phyloP scores from a whole-genome alignment of 2,797 vertebrate species.

The Esox lucius region DNA sequence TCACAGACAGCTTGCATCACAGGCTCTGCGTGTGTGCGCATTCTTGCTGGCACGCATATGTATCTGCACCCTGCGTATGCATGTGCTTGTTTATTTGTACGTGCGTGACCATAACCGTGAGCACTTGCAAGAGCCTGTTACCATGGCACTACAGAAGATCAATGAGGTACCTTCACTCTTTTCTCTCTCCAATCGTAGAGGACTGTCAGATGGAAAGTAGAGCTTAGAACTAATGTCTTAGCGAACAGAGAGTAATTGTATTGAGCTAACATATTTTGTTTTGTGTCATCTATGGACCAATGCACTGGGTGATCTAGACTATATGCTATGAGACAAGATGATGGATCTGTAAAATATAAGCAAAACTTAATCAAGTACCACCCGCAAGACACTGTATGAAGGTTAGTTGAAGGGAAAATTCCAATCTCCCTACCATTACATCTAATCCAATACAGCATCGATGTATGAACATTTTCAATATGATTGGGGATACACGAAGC shows the following conservation, averaged over 20 bases:
- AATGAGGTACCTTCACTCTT: constrained; percentile 29
- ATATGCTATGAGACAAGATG: constrained; percentile 32
- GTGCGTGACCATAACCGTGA: background rate
- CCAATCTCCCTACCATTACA: too few species aligned
- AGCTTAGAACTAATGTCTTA: constrained; percentile 47
- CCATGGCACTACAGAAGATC: constrained; percentile 36
- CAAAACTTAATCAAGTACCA: constrained; percentile 1
- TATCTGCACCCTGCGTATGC: constrained; percentile 21
- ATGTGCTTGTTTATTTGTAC: constrained; percentile 29
- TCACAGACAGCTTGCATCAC: constrained; percentile 10
- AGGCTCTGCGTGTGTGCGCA: constrained; percentile 20
- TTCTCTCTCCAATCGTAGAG: constrained; percentile 45
- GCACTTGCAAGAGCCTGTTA: constrained; percentile 32
- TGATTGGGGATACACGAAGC: too few species aligned
- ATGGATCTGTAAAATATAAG: constrained; percentile 28
- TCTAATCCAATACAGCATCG: too few species aligned
- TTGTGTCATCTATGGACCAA: background rate
- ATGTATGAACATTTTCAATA: too few species aligned
- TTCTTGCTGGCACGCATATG: constrained; percentile 21
- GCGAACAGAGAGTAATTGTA: constrained; percentile 25
- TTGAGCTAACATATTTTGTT: constrained; percentile 26
- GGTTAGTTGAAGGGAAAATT: too few species aligned
- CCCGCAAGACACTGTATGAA: background rate
- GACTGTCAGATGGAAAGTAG: constrained; percentile 44
- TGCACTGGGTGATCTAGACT: constrained; percentile 22